Evolutionary conservation across 2,888 invertebrate species (phyloP), one percentile per base, ranked within the genome.

Genomic region (Ashinkailepas kermadecensis): DNA sequence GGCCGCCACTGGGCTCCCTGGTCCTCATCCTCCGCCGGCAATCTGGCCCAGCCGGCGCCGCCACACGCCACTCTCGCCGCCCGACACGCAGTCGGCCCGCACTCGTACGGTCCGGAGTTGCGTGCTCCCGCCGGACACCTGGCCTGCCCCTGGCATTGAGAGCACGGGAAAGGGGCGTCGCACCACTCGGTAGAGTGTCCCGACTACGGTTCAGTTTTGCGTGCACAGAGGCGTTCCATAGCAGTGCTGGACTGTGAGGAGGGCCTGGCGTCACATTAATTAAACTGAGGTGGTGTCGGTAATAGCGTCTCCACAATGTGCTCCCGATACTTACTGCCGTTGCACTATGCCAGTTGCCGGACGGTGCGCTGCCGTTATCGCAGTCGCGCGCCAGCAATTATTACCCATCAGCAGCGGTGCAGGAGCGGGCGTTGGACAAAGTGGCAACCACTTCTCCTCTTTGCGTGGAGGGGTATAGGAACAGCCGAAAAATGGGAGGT

Each of bases 11-110:
- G 54, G 0, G 15, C 54, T 9, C 15, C 54, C 21, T 54, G 74
- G 18, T 54, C 39, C 54, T 70, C 70, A 23, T 54, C 74, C 74
- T 7, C 23, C 18, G 54, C 54, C 74, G 74, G 21, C 74, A 56
- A 56, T 74, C 74, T 74, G 54, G 56, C 56, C 54, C 70, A 54
- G 70, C 70, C 70, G 70, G 64, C 25, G 25, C 7, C 56, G 74
- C 21, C 54, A 21, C 74, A 74, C 56, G 74, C 54, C 74, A 74
- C 74, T 21, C 21, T 54, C 74, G 74, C 74, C 74, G 74, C 74
- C 21, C 74, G 74, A 13, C n/a, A 3, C 65, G 12, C 74, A 21
- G 2, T 21, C 74, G 56, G 18, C 2, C 12, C n/a, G 13, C 54
- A 54, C 74, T 0, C 4, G 10, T 56, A 74, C 7, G 56, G 74